These are phyloP conservation scores for Pseudomugil gertrudae DNA, from an alignment of 2,797 vertebrate species.

Conservation along the genomic window DNA sequence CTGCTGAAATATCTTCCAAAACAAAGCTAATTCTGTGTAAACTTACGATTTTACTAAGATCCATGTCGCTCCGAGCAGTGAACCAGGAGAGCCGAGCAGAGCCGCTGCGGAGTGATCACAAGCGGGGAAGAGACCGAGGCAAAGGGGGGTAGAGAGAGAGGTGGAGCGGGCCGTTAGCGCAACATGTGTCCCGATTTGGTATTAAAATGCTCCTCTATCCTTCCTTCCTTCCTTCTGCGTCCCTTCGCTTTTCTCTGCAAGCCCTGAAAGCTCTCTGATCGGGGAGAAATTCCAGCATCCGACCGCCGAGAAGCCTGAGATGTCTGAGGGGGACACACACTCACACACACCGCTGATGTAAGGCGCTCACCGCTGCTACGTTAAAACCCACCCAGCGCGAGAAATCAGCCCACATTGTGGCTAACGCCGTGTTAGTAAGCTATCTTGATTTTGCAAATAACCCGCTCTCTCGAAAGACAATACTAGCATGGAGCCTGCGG, in stretches of 20 bases:
- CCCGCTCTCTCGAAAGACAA: constrained; percentile 68
- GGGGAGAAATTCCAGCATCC: constrained; percentile 62
- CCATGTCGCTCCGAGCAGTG: constrained; percentile 64
- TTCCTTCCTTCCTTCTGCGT: constrained; percentile 48
- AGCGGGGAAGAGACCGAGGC: constrained; percentile 61
- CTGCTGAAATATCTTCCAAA: background rate
- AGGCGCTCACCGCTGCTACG: constrained; percentile 12
- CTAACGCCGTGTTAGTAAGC: constrained; percentile 20
- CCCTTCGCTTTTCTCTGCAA: constrained; percentile 39
- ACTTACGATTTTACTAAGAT: constrained; percentile 85
- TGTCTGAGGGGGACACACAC: constrained; percentile 16
- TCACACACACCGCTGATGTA: constrained; percentile 1
- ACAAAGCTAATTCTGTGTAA: background rate
- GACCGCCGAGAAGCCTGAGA: constrained; percentile 44
- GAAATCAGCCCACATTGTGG: constrained; percentile 32
- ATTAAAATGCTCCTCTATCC: constrained; percentile 63
- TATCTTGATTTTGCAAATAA: constrained; percentile 71
- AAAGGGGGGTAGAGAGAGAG: constrained; percentile 57
- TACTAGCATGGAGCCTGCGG: constrained; percentile 66
- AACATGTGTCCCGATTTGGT: constrained; percentile 84
- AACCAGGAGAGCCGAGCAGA: constrained; percentile 28
- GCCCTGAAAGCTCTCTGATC: constrained; percentile 36
- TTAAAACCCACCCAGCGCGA: background rate
- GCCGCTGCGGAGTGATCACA: constrained; percentile 53
- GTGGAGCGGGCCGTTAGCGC: constrained; percentile 75